Evolutionary conservation across 2,888 invertebrate genomes (phyloP).

Genomic region (Polietes domitor): DNA sequence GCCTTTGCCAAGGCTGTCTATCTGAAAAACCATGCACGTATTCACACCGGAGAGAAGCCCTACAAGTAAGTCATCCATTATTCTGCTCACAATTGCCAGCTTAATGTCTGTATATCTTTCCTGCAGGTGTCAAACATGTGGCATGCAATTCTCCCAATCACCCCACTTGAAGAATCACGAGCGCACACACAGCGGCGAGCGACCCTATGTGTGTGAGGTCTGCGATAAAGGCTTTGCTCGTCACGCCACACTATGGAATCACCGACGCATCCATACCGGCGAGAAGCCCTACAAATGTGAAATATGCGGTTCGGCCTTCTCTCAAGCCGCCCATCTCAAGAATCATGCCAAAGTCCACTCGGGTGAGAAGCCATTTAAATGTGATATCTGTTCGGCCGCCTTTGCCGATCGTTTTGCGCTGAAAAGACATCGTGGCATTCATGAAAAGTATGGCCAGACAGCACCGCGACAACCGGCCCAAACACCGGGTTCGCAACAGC

Average conservation of each 20-base stretch:
- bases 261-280: constrained; percentile 92
- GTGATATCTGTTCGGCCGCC: constrained; percentile 92
- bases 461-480: constrained; percentile 81
- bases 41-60: constrained; percentile 92
- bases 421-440: constrained; percentile 92
- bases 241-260: constrained; percentile 94
- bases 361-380: constrained; percentile 91
- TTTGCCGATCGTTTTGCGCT: constrained; percentile 93
- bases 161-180: constrained; percentile 95
- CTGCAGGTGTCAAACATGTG: constrained; percentile 91
- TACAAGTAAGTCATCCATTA: constrained; percentile 84
- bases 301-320: constrained; percentile 93
- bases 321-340: constrained; percentile 93
- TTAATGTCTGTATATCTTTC: not conserved
- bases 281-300: constrained; percentile 86
- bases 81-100: not conserved
- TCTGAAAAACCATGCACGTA: constrained; percentile 92
- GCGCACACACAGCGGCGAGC: constrained; percentile 92
- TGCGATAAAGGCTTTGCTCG: constrained; percentile 94
- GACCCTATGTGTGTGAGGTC: constrained; percentile 93
- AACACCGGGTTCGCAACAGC: constrained; percentile 65
- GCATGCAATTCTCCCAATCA: constrained; percentile 94
- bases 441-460: constrained; percentile 89
- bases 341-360: constrained; percentile 93
- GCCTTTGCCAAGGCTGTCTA: constrained; percentile 95